These are phyloP conservation scores for Pseudomyrmex flavicornis DNA, from an alignment of 1,140 invertebrate genomes.

Conservation along the genomic window DNA sequence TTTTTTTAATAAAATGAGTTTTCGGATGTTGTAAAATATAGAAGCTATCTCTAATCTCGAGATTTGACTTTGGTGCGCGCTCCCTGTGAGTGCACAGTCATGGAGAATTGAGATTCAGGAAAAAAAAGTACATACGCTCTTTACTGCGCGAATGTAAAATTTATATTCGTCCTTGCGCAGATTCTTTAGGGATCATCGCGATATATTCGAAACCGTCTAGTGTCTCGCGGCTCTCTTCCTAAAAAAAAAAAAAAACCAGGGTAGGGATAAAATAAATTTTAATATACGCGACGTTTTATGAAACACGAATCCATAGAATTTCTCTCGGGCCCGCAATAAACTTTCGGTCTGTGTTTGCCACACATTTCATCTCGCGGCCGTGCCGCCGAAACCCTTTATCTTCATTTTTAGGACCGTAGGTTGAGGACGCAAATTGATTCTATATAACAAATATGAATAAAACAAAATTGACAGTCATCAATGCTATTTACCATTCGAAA, in stretches of 20 bases:
- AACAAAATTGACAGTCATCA: conserved; percentile 34
- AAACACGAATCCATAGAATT: conserved; percentile 41
- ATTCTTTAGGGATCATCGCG: conserved; percentile 31
- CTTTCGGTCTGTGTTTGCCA: conserved; percentile 36
- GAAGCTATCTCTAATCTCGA: not conserved
- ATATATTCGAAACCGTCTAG: conserved; percentile 29
- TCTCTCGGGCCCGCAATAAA: conserved; percentile 49
- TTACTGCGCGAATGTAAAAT: conserved; percentile 25
- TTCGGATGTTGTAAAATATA: not conserved
- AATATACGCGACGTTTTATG: conserved; percentile 45
- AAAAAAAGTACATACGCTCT: conserved; percentile 1
- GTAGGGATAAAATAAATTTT: conserved; percentile 47
- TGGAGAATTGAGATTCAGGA: conserved; percentile 10
- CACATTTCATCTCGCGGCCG: conserved; percentile 28
- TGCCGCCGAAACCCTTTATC: conserved; percentile 42
- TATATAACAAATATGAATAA: conserved; percentile 41
- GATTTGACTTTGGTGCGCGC: not conserved
- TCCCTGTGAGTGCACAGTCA: not conserved
- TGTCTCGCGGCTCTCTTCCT: not conserved
- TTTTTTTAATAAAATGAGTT: not conserved
- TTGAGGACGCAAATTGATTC: conserved; percentile 38
- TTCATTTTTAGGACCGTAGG: conserved; percentile 39
- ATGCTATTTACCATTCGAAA: conserved; percentile 13
- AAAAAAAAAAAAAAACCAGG: not conserved
- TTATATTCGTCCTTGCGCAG: conserved; percentile 13